Evolutionary conservation across 2,113 vertebrate species (phyloP).

Genomic region (Microtus ochrogaster): DNA sequence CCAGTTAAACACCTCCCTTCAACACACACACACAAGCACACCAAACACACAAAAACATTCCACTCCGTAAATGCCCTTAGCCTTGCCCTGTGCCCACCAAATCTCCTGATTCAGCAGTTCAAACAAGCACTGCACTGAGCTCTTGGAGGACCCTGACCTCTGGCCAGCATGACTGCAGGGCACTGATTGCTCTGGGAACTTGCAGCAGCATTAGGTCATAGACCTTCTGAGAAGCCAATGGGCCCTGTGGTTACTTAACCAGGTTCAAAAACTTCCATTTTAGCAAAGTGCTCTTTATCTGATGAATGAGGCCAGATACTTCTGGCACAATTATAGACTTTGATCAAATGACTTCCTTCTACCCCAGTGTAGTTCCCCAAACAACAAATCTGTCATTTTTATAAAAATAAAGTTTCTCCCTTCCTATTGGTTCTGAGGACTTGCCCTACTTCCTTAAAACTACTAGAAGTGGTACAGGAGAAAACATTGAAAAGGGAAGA

Average conservation of each 20-base stretch:
- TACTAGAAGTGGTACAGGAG: constrained; percentile 49
- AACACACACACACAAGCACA: not conserved
- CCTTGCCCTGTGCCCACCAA: not conserved
- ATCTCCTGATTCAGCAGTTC: constrained; percentile 51
- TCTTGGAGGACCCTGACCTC: not conserved
- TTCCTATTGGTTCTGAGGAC: constrained; percentile 28
- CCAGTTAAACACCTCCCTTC: not conserved
- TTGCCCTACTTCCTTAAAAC: constrained; percentile 60
- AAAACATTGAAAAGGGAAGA: constrained; percentile 50
- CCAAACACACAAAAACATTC: not conserved
- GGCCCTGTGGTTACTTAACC: not conserved
- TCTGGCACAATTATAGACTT: constrained; percentile 51
- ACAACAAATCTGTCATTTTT: constrained; percentile 43
- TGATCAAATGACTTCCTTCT: constrained; percentile 56
- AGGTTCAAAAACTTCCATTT: constrained; percentile 11
- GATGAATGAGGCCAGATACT: constrained; percentile 13
- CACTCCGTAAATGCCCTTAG: not conserved
- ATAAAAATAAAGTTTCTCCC: constrained; percentile 57
- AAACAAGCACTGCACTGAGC: not conserved
- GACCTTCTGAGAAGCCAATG: not conserved
- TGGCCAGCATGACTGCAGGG: not conserved
- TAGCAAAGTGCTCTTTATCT: not conserved
- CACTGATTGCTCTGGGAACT: not conserved
- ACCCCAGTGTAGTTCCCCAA: not conserved
- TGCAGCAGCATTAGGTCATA: not conserved